Conservation (phyloP, 2,888 invertebrate genomes). For the Drosophila histrio region DNA sequence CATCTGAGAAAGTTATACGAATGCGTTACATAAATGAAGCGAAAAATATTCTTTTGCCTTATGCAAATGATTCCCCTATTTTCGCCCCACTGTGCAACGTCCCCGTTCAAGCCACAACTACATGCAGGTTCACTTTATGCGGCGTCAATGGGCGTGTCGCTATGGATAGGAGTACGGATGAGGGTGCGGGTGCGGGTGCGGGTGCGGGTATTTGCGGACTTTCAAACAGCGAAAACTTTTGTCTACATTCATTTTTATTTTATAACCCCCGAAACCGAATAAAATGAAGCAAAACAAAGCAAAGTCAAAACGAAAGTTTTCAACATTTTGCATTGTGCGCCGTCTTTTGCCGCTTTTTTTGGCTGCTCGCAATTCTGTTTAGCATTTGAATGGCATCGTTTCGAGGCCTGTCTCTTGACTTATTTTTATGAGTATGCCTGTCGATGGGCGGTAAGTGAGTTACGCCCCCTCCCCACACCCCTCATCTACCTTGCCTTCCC, state of each 20-base stretch:
- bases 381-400: constrained; percentile 69
- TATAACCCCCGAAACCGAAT: constrained; percentile 69
- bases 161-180: constrained; percentile 4
- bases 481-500: background rate
- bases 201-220: constrained; percentile 59
- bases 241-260: constrained; percentile 73
- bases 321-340: constrained; percentile 62
- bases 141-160: constrained; percentile 39
- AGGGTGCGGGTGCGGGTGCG: background rate
- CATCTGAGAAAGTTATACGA: background rate
- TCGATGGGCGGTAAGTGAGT: constrained; percentile 40
- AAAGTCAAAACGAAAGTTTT: constrained; percentile 66
- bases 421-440: constrained; percentile 60
- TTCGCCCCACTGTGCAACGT: background rate
- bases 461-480: constrained; percentile 11
- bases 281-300: constrained; percentile 37
- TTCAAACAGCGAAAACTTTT: constrained; percentile 62
- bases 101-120: constrained; percentile 5
- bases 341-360: constrained; percentile 35
- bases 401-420: constrained; percentile 63
- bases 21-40: background rate
- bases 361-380: constrained; percentile 52
- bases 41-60: too few species aligned
- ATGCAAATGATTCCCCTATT: background rate
- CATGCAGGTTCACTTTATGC: constrained; percentile 6